These are phyloP conservation scores for Lasioglossum vierecki DNA, from an alignment of 2,888 invertebrate species.

Conservation along the genomic window DNA sequence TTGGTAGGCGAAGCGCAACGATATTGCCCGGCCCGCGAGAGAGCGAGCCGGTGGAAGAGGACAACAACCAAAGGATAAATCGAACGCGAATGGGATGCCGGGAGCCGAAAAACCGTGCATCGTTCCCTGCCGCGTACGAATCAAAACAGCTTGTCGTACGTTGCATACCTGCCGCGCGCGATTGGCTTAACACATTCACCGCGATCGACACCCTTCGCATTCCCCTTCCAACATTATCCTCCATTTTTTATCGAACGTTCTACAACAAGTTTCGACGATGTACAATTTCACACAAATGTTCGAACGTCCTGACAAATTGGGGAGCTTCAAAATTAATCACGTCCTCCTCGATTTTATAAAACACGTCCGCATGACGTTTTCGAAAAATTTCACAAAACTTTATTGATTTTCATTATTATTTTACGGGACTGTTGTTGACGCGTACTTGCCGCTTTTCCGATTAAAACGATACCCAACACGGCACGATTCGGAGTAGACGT, in stretches of 20 bases:
- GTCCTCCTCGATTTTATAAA: too few species aligned
- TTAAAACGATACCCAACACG: not conserved
- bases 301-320: too few species aligned
- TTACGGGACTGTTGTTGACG: not conserved
- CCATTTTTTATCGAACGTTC: not conserved
- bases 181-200: slow-evolving; percentile 11
- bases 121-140: slow-evolving; percentile 3
- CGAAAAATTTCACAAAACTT: not conserved
- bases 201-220: not conserved
- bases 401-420: not conserved
- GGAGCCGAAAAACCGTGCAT: not conserved
- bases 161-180: slow-evolving; percentile 7
- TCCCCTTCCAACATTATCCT: not conserved
- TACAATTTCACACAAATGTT: too few species aligned
- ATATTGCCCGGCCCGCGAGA: slow-evolving; percentile 23
- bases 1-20: slow-evolving; percentile 40
- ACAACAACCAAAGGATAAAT: not conserved
- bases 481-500: too few species aligned
- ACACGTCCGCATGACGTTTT: too few species aligned
- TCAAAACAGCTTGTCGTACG: slow-evolving; percentile 8
- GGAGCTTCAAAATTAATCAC: too few species aligned
- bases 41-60: not conserved
- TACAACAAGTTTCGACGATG: not conserved
- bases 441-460: not conserved
- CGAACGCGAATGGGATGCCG: slow-evolving; percentile 9